Evolutionary conservation across 1,140 invertebrate genomes (phyloP).

Genomic region (Cardiocondyla obscurior): DNA sequence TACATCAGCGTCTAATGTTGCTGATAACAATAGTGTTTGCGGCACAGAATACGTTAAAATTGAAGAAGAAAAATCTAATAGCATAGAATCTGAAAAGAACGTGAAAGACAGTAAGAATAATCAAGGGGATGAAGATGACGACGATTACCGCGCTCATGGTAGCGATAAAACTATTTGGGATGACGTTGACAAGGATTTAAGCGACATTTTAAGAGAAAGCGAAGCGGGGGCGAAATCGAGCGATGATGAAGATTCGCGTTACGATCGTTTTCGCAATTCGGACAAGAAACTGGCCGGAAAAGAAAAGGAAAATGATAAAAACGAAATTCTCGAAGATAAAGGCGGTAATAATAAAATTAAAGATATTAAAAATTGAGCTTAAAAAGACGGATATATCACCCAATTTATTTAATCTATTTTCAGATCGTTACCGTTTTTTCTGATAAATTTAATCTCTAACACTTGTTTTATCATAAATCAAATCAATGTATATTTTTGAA

Average conservation of each 20-base stretch:
- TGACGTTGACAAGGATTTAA: slow-evolving; percentile 90
- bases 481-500: neutral
- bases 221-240: slow-evolving; percentile 87
- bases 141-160: slow-evolving; percentile 82
- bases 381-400: slow-evolving; percentile 69
- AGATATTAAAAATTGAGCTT: slow-evolving; percentile 72
- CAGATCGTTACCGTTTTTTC: neutral
- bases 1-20: slow-evolving; percentile 36
- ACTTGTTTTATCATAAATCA: neutral
- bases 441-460: neutral
- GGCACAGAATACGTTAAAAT: slow-evolving; percentile 58
- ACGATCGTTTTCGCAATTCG: slow-evolving; percentile 85
- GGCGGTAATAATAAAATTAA: slow-evolving; percentile 66
- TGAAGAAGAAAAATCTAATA: slow-evolving; percentile 68
- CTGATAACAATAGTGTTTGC: slow-evolving; percentile 41
- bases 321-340: slow-evolving; percentile 68
- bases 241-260: slow-evolving; percentile 88
- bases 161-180: slow-evolving; percentile 88
- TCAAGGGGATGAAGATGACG: slow-evolving; percentile 82
- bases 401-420: neutral
- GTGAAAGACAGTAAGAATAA: slow-evolving; percentile 63
- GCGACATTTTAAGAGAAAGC: slow-evolving; percentile 87
- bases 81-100: slow-evolving; percentile 59
- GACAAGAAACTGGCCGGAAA: slow-evolving; percentile 80
- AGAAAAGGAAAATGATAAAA: slow-evolving; percentile 76